phyloP scores from a whole-genome alignment of 2,888 invertebrate species.

The Siphonodentalium dalli region DNA sequence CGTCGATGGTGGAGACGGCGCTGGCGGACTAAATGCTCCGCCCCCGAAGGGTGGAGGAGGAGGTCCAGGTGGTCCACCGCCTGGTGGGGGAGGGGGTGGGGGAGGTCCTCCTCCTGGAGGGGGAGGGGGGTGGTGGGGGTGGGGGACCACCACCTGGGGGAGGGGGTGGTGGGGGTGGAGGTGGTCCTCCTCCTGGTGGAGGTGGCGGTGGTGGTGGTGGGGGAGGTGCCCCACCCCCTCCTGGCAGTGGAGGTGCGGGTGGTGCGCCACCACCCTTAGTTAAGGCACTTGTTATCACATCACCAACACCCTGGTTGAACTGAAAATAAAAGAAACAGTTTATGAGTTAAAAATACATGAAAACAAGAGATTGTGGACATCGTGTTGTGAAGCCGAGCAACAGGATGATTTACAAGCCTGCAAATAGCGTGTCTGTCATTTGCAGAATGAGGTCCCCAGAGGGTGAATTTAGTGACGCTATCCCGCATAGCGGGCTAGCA shows the following conservation, averaged over 20 bases:
- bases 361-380: too few relatives aligned
- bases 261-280: conserved; percentile 14
- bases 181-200: conserved; percentile 40
- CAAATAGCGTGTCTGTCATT: too few relatives aligned
- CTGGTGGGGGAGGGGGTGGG: conserved; percentile 67
- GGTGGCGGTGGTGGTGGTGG: conserved; percentile 57
- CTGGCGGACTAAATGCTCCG: conserved; percentile 64
- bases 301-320: conserved; percentile 42
- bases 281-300: conserved; percentile 36
- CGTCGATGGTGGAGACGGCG: conserved; percentile 43
- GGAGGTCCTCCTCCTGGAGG: conserved; percentile 68
- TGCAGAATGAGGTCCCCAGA: too few relatives aligned
- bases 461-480: too few relatives aligned
- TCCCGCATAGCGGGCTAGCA: too few relatives aligned
- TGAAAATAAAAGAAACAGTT: conserved; percentile 29
- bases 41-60: conserved; percentile 68
- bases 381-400: too few relatives aligned
- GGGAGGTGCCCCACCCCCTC: conserved; percentile 32
- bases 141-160: conserved; percentile 60
- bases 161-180: conserved; percentile 68
- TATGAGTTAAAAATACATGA: too few relatives aligned
- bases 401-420: too few relatives aligned
- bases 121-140: conserved; percentile 67
- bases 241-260: conserved; percentile 39
- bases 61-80: conserved; percentile 61